Percentiles rank a stretch among this genome's conserved stretches.
Conservation (phyloP, 2,113 vertebrate genomes). For the Notothenia rossii region DNA sequence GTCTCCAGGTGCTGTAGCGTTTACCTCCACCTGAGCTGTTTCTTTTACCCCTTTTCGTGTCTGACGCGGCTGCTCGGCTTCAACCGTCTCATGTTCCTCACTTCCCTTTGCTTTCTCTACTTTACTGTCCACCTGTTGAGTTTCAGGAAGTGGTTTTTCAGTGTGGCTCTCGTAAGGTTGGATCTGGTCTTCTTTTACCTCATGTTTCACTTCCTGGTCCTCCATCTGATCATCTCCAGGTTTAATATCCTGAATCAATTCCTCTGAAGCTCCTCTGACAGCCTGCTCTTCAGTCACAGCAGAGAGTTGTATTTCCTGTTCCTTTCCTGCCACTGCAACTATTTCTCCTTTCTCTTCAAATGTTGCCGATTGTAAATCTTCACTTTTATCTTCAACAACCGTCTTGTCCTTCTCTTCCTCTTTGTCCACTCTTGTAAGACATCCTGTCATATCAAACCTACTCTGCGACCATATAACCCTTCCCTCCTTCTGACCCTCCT, state of each 20-base stretch:
- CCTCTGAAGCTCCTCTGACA: conserved; percentile 1
- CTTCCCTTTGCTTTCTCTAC: conserved; percentile 28
- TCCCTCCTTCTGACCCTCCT: conserved; percentile 39
- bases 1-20: not conserved
- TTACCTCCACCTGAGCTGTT: not conserved
- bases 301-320: conserved; percentile 3
- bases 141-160: conserved; percentile 20
- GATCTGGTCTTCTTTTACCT: conserved; percentile 25
- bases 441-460: conserved; percentile 83
- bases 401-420: conserved; percentile 53
- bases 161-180: conserved; percentile 24
- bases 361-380: conserved; percentile 8
- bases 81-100: conserved; percentile 18
- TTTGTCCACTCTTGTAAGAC: conserved; percentile 64
- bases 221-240: conserved; percentile 11
- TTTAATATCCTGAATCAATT: conserved; percentile 27
- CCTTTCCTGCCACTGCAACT: conserved; percentile 5
- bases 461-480: conserved; percentile 79
- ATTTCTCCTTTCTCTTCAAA: conserved; percentile 13
- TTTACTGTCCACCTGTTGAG: conserved; percentile 21
- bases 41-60: conserved; percentile 11
- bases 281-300: conserved; percentile 7
- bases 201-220: conserved; percentile 35
- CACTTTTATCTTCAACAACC: not conserved
- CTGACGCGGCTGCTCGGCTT: conserved; percentile 6